These are phyloP conservation scores for Spongia lamella DNA, from an alignment of 37 sponge, comb jelly and placozoan species.

Conservation along the genomic window DNA sequence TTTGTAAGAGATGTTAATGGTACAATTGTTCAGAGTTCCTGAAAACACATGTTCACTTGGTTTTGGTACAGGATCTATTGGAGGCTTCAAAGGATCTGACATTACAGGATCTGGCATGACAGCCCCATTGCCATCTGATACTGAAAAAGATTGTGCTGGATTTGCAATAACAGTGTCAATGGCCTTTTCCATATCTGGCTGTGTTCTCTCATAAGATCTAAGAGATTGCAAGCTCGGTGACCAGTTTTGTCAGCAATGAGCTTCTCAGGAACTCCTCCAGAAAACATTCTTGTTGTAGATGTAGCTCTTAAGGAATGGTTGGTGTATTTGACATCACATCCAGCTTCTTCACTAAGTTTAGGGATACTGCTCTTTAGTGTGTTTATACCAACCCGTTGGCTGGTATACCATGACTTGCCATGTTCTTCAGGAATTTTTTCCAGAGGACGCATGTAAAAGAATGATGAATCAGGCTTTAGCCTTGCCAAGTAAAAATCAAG, in stretches of 20 bases:
- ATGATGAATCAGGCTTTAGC: constrained; percentile 7
- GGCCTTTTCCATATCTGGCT: constrained; percentile 1
- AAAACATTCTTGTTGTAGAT: constrained; percentile 44
- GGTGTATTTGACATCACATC: constrained; percentile 5
- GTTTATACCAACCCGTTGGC: constrained; percentile 28
- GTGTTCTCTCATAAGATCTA: no score
- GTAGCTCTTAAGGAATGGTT: constrained; percentile 12
- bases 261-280: constrained; percentile 16
- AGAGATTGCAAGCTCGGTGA: not conserved
- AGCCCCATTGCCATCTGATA: no score
- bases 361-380: constrained; percentile 25
- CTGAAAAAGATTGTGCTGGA: not conserved
- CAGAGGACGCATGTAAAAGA: constrained; percentile 41
- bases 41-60: no score
- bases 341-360: constrained; percentile 20
- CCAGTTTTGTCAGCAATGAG: not conserved
- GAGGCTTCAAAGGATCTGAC: no score
- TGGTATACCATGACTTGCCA: constrained; percentile 30
- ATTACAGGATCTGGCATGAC: no score
- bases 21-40: no score
- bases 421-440: constrained; percentile 17
- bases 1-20: no score
- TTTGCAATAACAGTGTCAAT: constrained; percentile 6
- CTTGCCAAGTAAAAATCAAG: constrained; percentile 26
- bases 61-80: no score